phyloP scores from a whole-genome alignment of 2,888 invertebrate species.

The Micoletzkya japonica region DNA sequence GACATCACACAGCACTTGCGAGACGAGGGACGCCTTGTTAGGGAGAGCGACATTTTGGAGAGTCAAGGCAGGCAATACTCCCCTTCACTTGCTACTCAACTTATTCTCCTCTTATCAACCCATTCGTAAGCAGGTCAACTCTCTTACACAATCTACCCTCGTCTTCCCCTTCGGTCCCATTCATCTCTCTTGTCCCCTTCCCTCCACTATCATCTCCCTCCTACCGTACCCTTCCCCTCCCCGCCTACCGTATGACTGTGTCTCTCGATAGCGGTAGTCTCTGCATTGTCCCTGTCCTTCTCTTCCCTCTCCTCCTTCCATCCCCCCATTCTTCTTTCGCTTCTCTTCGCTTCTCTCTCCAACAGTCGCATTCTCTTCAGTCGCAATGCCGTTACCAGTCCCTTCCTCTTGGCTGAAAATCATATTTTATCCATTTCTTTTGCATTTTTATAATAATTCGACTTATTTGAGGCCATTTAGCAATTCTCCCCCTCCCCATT shows the following conservation, averaged over 20 bases:
- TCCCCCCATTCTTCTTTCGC: background rate
- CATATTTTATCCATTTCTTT: background rate
- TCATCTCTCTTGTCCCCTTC: too few relatives aligned
- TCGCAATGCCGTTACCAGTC: background rate
- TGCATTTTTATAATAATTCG: background rate
- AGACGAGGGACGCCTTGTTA: too few relatives aligned
- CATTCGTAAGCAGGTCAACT: too few relatives aligned
- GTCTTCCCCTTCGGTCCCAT: too few relatives aligned
- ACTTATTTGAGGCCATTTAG: background rate
- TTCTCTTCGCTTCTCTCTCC: background rate
- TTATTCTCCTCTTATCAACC: too few relatives aligned
- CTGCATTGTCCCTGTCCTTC: constrained; percentile 1
- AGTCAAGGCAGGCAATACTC: too few relatives aligned
- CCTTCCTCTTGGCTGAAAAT: constrained; percentile 9
- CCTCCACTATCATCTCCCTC: background rate
- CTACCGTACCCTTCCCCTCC: background rate
- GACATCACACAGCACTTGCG: too few relatives aligned
- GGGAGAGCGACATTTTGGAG: too few relatives aligned
- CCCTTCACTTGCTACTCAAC: too few relatives aligned
- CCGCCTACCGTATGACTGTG: constrained; percentile 15
- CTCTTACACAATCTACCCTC: too few relatives aligned
- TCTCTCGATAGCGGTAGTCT: background rate
- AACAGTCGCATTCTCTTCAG: background rate
- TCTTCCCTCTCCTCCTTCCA: background rate
- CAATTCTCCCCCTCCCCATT: background rate